Evolutionary conservation across 2,113 vertebrate genomes (phyloP).

Genomic region (Zosterops pallidus): DNA sequence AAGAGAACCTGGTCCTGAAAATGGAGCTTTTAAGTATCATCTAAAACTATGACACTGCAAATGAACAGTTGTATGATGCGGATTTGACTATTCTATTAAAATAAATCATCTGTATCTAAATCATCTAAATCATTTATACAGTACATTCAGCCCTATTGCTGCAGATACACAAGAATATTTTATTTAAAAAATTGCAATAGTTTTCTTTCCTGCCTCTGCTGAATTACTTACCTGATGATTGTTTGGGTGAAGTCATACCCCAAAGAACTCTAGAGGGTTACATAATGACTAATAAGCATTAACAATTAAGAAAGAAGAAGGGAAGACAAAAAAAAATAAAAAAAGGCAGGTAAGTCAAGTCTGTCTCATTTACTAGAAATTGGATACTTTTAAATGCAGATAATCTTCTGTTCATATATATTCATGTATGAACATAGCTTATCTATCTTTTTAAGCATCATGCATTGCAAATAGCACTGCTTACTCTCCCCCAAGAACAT

Average conservation of each 20-base stretch:
- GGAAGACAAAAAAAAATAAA: background rate
- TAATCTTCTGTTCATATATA: background rate
- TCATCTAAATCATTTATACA: background rate
- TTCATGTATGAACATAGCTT: background rate
- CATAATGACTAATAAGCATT: background rate
- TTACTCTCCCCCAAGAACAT: background rate
- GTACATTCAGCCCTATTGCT: background rate
- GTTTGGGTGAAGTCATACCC: background rate
- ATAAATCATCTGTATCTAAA: background rate
- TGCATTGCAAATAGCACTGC: background rate
- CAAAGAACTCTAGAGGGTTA: background rate
- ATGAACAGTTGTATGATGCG: accelerated
- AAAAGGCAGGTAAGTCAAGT: background rate
- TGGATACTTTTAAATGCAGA: background rate
- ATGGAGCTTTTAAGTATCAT: background rate
- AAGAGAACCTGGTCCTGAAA: background rate
- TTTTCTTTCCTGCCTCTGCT: background rate
- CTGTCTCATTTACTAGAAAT: background rate
- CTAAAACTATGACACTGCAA: background rate
- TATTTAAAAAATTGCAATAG: background rate
- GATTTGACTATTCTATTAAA: background rate
- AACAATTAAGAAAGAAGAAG: background rate
- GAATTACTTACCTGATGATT: background rate
- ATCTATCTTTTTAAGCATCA: background rate
- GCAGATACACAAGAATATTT: background rate